Conservation (phyloP, 2,113 vertebrate species). For the Macquaria australasica region DNA sequence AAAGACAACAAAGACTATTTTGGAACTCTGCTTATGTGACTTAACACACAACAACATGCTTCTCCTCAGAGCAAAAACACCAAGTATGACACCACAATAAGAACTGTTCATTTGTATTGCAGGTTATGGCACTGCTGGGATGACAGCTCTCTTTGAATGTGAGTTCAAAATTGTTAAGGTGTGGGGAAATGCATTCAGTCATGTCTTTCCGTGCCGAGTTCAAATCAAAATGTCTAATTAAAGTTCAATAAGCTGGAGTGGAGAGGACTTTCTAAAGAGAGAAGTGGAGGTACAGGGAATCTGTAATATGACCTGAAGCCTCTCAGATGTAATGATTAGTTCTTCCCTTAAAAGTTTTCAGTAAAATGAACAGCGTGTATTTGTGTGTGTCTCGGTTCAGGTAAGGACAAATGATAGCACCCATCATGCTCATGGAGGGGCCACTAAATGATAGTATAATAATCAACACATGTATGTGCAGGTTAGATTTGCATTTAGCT, state of each 20-base stretch:
- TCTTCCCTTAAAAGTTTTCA: constrained; percentile 27
- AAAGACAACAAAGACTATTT: constrained; percentile 53
- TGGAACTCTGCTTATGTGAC: constrained; percentile 32
- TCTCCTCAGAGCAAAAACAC: constrained; percentile 31
- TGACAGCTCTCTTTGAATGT: constrained; percentile 60
- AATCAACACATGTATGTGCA: not conserved
- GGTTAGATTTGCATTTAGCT: not conserved
- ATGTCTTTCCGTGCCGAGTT: constrained; percentile 21
- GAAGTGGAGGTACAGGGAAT: constrained; percentile 30
- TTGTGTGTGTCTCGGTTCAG: constrained; percentile 14
- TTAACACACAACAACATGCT: constrained; percentile 24
- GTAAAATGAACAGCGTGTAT: not conserved
- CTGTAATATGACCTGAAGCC: constrained; percentile 47
- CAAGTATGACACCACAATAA: constrained; percentile 45
- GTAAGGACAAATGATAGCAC: constrained; percentile 15
- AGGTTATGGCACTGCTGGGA: not conserved
- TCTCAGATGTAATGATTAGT: constrained; percentile 54
- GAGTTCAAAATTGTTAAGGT: constrained; percentile 36
- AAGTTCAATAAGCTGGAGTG: constrained; percentile 49
- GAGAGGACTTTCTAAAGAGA: constrained; percentile 36
- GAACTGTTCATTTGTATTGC: constrained; percentile 24
- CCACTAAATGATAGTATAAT: not conserved
- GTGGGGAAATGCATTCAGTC: constrained; percentile 37
- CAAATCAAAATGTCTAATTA: constrained; percentile 67
- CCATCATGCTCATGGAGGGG: not conserved